Conservation (phyloP, 2,888 invertebrate genomes). For the Orthonevra nobilis region DNA sequence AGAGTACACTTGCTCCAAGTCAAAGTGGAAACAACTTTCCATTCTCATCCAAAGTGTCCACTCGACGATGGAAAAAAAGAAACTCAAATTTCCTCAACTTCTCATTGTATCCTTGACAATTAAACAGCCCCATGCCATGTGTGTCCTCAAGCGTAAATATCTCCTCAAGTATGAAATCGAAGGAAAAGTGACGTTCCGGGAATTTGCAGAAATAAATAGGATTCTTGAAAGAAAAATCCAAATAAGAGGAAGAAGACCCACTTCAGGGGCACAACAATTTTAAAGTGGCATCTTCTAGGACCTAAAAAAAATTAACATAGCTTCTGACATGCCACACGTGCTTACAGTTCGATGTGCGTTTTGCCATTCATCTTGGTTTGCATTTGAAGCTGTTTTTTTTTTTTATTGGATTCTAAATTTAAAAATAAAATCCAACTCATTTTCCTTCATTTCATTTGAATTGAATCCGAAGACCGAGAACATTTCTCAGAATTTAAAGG, state of each 20-base stretch:
- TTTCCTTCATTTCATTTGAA: slow-evolving; percentile 24
- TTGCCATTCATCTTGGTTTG: no score
- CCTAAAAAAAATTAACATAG: no score
- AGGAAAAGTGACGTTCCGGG: no score
- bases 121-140: neutral
- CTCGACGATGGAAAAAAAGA: slow-evolving; percentile 4
- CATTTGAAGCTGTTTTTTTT: neutral
- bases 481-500: slow-evolving; percentile 7
- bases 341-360: no score
- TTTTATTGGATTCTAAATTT: no score
- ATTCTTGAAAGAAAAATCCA: no score
- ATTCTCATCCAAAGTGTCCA: slow-evolving; percentile 1
- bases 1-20: neutral
- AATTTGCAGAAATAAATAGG: no score
- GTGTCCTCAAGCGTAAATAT: neutral
- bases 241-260: no score
- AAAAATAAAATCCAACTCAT: no score
- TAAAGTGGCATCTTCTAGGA: no score
- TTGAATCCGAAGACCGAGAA: slow-evolving; percentile 2
- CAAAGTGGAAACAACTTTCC: neutral
- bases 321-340: no score
- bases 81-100: slow-evolving; percentile 6
- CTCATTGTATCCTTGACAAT: neutral
- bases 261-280: no score
- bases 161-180: neutral